A percentile compares a stretch with the other conserved stretches of the same genome.
Conservation (phyloP, 2,888 invertebrate species). For the Pterostichus niger region DNA sequence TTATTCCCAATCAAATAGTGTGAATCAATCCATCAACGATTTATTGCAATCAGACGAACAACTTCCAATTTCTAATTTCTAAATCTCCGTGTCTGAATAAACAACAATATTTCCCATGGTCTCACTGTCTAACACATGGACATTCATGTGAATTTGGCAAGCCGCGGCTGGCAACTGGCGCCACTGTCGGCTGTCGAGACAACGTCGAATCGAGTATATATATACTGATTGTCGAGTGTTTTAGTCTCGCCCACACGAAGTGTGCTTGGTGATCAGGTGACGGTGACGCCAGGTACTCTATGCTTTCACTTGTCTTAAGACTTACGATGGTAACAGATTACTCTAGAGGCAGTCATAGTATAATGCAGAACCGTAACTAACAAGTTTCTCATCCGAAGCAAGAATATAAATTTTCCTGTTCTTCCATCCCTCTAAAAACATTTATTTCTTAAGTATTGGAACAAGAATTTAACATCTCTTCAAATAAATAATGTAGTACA, state of each 20-base stretch:
- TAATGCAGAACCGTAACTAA: too few relatives aligned
- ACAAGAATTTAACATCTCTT: too few relatives aligned
- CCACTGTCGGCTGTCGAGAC: background rate
- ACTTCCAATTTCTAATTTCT: constrained; percentile 25
- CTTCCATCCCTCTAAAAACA: too few relatives aligned
- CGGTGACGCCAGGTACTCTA: background rate
- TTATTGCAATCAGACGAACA: constrained; percentile 3
- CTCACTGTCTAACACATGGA: background rate
- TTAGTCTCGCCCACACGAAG: background rate
- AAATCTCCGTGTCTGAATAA: background rate
- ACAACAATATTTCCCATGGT: constrained; percentile 30
- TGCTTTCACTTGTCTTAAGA: constrained; percentile 7
- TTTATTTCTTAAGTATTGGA: too few relatives aligned
- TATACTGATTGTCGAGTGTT: background rate
- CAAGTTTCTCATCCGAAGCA: too few relatives aligned
- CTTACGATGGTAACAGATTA: too few relatives aligned
- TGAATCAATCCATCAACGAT: constrained; percentile 29
- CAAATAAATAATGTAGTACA: too few relatives aligned
- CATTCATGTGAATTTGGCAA: constrained; percentile 16
- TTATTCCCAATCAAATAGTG: constrained; percentile 1
- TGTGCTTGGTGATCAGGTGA: background rate
- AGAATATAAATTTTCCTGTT: too few relatives aligned
- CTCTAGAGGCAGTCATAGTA: too few relatives aligned
- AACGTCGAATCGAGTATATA: background rate
- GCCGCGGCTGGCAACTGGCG: background rate